phyloP scores from a whole-genome alignment of 2,888 invertebrate species.

The Morpho helenor region DNA sequence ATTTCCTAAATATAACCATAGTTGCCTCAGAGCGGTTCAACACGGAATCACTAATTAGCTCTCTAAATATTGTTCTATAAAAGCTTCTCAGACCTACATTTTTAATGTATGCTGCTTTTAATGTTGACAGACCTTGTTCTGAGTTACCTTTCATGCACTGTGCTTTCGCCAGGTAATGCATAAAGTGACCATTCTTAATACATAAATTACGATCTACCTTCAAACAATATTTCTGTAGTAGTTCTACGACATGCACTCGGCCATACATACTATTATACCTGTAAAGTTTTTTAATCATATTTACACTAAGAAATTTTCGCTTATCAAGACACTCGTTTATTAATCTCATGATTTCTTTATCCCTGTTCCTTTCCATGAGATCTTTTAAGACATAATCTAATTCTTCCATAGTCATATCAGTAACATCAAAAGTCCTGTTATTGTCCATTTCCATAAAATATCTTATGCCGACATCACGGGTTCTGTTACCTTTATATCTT shows the following conservation, averaged over 20 bases:
- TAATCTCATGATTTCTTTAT: slow-evolving; percentile 52
- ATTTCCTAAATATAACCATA: slow-evolving; percentile 72
- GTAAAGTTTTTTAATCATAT: slow-evolving; percentile 64
- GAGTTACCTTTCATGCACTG: slow-evolving; percentile 80
- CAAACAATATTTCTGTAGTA: slow-evolving; percentile 59
- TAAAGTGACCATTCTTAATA: slow-evolving; percentile 67
- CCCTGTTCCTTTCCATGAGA: slow-evolving; percentile 54
- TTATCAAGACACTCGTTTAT: slow-evolving; percentile 69
- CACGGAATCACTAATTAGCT: slow-evolving; percentile 80
- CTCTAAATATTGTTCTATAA: slow-evolving; percentile 76
- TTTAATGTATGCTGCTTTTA: slow-evolving; percentile 66
- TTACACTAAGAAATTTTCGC: slow-evolving; percentile 59
- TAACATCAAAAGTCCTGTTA: slow-evolving; percentile 49
- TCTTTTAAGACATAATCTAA: slow-evolving; percentile 65
- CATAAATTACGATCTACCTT: slow-evolving; percentile 51
- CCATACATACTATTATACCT: slow-evolving; percentile 59
- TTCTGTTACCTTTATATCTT: slow-evolving; percentile 29
- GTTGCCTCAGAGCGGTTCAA: slow-evolving; percentile 82
- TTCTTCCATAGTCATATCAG: slow-evolving; percentile 62
- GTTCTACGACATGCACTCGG: slow-evolving; percentile 55
- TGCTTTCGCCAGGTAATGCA: slow-evolving; percentile 78
- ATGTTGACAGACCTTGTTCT: slow-evolving; percentile 68
- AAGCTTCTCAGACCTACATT: slow-evolving; percentile 62
- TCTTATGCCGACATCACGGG: slow-evolving; percentile 35
- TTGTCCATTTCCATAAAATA: slow-evolving; percentile 42